Conservation (phyloP, 2,888 invertebrate genomes). For the Chalcis sispes region DNA sequence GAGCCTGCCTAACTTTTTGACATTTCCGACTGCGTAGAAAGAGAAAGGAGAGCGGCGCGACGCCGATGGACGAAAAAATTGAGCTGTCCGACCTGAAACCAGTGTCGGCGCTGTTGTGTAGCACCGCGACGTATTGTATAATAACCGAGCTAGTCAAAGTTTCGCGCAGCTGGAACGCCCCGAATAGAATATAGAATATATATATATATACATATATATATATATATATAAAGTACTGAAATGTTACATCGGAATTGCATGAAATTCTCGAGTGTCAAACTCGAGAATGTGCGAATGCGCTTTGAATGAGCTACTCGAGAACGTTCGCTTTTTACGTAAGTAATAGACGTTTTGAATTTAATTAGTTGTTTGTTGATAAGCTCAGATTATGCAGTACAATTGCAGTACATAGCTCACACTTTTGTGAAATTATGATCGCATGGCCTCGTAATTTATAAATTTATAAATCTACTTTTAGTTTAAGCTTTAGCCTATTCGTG, state of each 20-base stretch:
- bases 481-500: no score
- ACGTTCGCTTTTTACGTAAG: background rate
- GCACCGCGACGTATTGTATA: background rate
- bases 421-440: no score
- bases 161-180: background rate
- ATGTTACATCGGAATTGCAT: slow-evolving; percentile 12
- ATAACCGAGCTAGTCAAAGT: background rate
- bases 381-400: background rate
- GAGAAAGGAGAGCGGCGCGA: background rate
- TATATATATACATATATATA: no score
- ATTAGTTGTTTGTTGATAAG: background rate
- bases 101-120: background rate
- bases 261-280: slow-evolving; percentile 19
- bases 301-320: no score
- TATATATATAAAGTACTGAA: no score
- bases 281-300: no score
- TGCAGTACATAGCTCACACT: no score
- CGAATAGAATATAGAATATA: no score
- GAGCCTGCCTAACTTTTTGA: slow-evolving; percentile 34
- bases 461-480: no score
- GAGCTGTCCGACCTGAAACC: background rate
- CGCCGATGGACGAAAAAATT: slow-evolving; percentile 50
- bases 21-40: no score
- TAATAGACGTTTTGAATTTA: background rate
- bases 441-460: no score